A percentile compares a stretch with the other conserved stretches of the same genome.
Evolutionary conservation across 37 sponge, comb jelly and placozoan genomes (phyloP).

Genomic region (Haliclona indistincta): DNA sequence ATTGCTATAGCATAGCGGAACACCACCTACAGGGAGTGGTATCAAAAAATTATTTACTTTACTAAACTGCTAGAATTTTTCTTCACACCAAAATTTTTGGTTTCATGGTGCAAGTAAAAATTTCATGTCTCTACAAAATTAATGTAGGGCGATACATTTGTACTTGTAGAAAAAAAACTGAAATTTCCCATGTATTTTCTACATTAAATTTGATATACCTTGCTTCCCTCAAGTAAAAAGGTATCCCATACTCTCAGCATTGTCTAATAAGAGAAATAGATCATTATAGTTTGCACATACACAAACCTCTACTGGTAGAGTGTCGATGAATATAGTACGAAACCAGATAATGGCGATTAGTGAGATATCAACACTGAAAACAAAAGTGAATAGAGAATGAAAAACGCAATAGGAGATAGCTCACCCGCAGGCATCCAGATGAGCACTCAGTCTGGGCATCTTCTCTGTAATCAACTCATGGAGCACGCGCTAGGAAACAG

Average conservation of each 20-base stretch:
- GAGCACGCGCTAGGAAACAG: constrained; percentile 92
- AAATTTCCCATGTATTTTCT: too few species aligned
- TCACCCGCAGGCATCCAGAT: constrained; percentile 73
- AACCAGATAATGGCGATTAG: constrained; percentile 99
- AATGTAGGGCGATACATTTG: too few species aligned
- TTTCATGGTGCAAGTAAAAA: too few species aligned
- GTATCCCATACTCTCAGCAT: constrained; percentile 63
- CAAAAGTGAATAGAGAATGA: background rate
- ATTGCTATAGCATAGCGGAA: constrained; percentile 95
- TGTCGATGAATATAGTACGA: constrained; percentile 95
- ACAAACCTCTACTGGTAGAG: constrained; percentile 85
- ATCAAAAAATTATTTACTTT: too few species aligned
- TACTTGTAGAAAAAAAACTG: too few species aligned
- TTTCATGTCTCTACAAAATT: too few species aligned
- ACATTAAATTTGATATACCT: too few species aligned
- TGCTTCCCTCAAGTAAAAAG: constrained; percentile 76
- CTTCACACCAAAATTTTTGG: too few species aligned
- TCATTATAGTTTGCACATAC: too few species aligned
- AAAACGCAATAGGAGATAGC: background rate
- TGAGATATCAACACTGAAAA: constrained; percentile 85
- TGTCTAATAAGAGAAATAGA: background rate
- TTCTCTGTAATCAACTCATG: constrained; percentile 74
- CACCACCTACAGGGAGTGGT: constrained; percentile 80
- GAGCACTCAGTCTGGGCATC: constrained; percentile 61
- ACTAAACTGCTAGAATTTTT: too few species aligned